Conservation (phyloP, 1,140 invertebrate species). For the Anadara kagoshimensis region DNA sequence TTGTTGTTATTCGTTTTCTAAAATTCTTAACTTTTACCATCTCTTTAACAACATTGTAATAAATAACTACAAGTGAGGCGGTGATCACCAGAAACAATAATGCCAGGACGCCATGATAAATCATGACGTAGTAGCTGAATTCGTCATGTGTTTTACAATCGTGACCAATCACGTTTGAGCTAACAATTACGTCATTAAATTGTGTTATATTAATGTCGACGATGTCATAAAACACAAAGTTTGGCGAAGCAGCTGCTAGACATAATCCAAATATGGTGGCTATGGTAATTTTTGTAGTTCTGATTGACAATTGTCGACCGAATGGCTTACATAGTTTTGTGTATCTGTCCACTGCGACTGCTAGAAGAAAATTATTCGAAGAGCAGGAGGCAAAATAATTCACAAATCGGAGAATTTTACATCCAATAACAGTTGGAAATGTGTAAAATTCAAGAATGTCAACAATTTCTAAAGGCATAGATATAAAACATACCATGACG, state of each 20-base stretch:
- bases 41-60: too few relatives aligned
- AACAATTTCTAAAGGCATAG: constrained; percentile 47
- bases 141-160: too few relatives aligned
- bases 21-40: too few relatives aligned
- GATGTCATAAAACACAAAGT: constrained; percentile 30
- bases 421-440: constrained; percentile 35
- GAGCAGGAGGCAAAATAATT: constrained; percentile 39
- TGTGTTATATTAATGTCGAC: too few relatives aligned
- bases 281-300: constrained; percentile 27
- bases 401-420: constrained; percentile 44
- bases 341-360: constrained; percentile 46
- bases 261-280: neutral
- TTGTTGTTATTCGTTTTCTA: too few relatives aligned
- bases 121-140: too few relatives aligned
- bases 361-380: constrained; percentile 38
- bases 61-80: too few relatives aligned
- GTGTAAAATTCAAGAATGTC: constrained; percentile 40
- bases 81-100: too few relatives aligned
- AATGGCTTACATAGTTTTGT: constrained; percentile 38
- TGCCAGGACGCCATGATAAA: too few relatives aligned
- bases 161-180: too few relatives aligned
- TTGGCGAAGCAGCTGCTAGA: constrained; percentile 35
- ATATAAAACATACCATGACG: constrained; percentile 37
- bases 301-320: constrained; percentile 23
- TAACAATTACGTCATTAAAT: too few relatives aligned